phyloP scores from a whole-genome alignment of 2,888 invertebrate species.

The Oligia fasciuncula region DNA sequence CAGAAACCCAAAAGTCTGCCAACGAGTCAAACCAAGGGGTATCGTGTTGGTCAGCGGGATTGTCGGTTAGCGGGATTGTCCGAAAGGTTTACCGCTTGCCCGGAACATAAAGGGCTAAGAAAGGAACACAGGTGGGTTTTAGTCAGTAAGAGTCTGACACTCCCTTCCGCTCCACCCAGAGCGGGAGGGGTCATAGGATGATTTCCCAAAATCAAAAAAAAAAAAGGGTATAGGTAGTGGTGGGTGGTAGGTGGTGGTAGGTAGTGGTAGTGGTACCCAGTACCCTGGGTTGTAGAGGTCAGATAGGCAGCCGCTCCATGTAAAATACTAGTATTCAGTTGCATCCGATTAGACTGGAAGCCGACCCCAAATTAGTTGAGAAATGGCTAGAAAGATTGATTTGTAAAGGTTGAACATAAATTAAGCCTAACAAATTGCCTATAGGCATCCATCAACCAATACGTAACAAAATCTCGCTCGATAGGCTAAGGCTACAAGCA shows the following conservation, averaged over 20 bases:
- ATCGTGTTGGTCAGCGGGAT: too few species aligned
- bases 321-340: background rate
- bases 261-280: too few species aligned
- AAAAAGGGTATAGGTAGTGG: too few species aligned
- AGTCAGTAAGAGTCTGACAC: too few species aligned
- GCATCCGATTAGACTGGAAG: background rate
- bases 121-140: too few species aligned
- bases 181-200: too few species aligned
- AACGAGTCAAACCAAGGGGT: background rate
- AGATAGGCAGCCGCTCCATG: background rate
- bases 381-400: background rate
- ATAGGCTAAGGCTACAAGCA: constrained; percentile 39
- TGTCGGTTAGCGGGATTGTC: too few species aligned
- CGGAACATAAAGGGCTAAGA: too few species aligned
- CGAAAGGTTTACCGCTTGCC: too few species aligned
- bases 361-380: background rate
- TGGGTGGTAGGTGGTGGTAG: too few species aligned
- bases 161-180: too few species aligned
- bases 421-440: constrained; percentile 20
- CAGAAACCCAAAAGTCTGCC: background rate
- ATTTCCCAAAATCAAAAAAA: too few species aligned
- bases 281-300: background rate
- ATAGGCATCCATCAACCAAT: constrained; percentile 38
- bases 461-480: constrained; percentile 32
- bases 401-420: constrained; percentile 33